These are phyloP conservation scores for Epinephelus fuscoguttatus DNA, from an alignment of 2,113 vertebrate genomes.

Conservation along the genomic window DNA sequence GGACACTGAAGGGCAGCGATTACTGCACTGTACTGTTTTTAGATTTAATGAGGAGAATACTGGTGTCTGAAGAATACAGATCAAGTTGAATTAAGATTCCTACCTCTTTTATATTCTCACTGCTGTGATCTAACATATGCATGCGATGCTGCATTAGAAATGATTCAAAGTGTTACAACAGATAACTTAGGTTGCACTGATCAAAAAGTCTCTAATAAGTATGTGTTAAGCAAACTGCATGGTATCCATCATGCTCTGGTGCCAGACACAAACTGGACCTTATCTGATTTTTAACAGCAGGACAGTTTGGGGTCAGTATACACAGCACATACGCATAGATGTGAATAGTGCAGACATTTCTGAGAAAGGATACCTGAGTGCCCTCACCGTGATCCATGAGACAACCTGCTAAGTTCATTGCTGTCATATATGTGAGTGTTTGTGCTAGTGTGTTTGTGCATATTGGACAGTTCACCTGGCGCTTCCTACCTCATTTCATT, in stretches of 20 bases:
- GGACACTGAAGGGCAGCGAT: constrained; percentile 2
- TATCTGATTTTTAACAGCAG: background rate
- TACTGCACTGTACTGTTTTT: background rate
- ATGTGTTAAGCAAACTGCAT: background rate
- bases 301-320: background rate
- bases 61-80: background rate
- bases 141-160: background rate
- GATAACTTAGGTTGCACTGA: background rate
- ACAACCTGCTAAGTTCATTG: constrained; percentile 12
- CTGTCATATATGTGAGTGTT: background rate
- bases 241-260: background rate
- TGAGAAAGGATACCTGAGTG: background rate
- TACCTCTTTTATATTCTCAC: no score
- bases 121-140: background rate
- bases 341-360: background rate
- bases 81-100: background rate
- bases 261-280: background rate
- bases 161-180: background rate
- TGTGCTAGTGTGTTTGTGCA: background rate
- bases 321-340: background rate
- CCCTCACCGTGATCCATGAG: background rate
- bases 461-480: background rate
- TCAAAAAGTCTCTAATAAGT: background rate
- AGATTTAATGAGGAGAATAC: no score
- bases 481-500: constrained; percentile 42